phyloP scores from a whole-genome alignment of 2,797 vertebrate species.

The Falco rusticolus region DNA sequence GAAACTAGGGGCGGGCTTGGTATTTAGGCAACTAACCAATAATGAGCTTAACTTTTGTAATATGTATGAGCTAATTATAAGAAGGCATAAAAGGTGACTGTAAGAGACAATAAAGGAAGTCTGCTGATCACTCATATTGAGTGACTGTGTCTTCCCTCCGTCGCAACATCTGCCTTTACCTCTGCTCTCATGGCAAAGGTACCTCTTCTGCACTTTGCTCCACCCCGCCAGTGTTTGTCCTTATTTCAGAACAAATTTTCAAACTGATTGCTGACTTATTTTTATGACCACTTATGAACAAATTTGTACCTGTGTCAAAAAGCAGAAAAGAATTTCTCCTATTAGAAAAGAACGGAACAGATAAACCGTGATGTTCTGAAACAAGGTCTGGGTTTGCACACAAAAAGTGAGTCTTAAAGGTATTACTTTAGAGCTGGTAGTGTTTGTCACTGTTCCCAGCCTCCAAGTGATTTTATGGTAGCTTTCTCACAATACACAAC shows the following conservation, averaged over 20 bases:
- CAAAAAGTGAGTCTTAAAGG: background rate
- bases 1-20: too few species aligned
- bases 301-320: background rate
- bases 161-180: background rate
- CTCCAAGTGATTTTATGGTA: background rate
- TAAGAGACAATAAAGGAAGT: too few species aligned
- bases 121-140: too few species aligned
- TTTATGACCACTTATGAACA: background rate
- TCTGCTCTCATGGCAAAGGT: background rate
- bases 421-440: background rate
- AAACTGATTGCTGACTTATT: background rate
- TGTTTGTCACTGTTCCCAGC: background rate
- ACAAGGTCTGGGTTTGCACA: background rate
- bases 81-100: too few species aligned
- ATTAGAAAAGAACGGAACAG: background rate
- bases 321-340: background rate
- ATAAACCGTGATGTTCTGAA: background rate
- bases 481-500: background rate
- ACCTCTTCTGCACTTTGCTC: background rate
- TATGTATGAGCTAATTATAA: too few species aligned
- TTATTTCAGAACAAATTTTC: background rate
- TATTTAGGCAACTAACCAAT: too few species aligned
- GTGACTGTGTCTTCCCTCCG: too few species aligned
- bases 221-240: fast-evolving
- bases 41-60: too few species aligned